phyloP scores from a whole-genome alignment of 2,113 vertebrate species.

The Mionectes macconnelli region DNA sequence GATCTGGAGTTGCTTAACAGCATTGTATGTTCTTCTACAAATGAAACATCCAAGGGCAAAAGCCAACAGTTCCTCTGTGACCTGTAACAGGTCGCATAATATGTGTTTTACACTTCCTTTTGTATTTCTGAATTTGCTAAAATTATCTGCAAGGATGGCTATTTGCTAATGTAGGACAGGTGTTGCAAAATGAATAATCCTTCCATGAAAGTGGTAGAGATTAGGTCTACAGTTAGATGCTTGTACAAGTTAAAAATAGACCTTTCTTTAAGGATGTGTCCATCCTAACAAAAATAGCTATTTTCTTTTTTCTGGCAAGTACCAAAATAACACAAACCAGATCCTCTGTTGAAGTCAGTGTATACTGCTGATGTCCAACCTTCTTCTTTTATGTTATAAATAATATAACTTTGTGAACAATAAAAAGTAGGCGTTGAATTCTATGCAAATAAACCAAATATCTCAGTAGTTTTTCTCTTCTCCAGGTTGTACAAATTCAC shows the following conservation, averaged over 20 bases:
- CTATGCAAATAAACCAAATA: not conserved
- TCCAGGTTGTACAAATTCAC: not conserved
- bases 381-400: not conserved
- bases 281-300: slow-evolving; percentile 3
- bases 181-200: not conserved
- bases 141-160: slow-evolving; percentile 12
- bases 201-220: not conserved
- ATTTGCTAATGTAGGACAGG: slow-evolving; percentile 1
- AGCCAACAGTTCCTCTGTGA: not conserved
- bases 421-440: not conserved
- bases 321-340: not conserved
- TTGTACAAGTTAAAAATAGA: not conserved
- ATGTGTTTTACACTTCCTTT: not conserved
- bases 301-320: not conserved
- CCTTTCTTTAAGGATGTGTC: not conserved
- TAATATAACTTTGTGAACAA: not conserved
- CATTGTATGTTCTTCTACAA: not conserved
- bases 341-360: not conserved
- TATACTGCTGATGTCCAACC: not conserved
- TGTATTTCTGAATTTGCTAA: slow-evolving; percentile 17
- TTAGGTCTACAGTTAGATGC: not conserved
- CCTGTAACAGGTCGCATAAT: not conserved
- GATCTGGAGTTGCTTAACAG: not conserved
- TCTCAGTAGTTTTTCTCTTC: not conserved
- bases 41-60: not conserved